phyloP scores from a whole-genome alignment of 2,113 vertebrate species.

The Eupsittula cactorum region DNA sequence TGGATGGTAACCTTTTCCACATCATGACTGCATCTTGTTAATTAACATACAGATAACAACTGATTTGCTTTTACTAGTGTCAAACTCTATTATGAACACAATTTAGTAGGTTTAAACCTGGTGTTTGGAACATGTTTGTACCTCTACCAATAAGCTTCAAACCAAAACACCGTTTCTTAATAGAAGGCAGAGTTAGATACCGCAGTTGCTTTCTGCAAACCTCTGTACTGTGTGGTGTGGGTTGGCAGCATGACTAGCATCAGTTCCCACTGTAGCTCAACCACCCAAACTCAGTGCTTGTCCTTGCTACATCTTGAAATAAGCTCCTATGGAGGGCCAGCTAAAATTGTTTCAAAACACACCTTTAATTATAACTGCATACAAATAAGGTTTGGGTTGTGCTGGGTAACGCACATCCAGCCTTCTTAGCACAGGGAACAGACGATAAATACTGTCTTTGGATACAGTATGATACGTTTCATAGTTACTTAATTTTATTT shows the following conservation, averaged over 20 bases:
- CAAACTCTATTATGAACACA: neutral
- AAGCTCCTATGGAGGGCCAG: neutral
- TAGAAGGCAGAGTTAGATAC: neutral
- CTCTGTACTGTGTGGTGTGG: neutral
- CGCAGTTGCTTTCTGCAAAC: neutral
- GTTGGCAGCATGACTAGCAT: neutral
- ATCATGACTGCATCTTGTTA: neutral
- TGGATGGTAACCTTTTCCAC: neutral
- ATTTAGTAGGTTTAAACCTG: neutral
- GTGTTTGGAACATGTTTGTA: neutral
- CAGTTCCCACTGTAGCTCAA: neutral
- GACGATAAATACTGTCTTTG: neutral
- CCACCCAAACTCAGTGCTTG: neutral
- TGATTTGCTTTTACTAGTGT: neutral
- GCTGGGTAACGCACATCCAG: neutral
- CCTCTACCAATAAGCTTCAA: neutral
- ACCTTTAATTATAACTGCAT: neutral
- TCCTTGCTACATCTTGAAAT: neutral
- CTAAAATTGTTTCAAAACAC: neutral
- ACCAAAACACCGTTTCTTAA: neutral
- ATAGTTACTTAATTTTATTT: neutral
- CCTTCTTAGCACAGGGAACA: neutral
- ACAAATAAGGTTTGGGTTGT: neutral
- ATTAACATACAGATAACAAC: neutral
- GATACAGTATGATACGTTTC: neutral